Evolutionary conservation across 2,113 vertebrate genomes (phyloP), one percentile per base, ranked within the genome.

Genomic region (Loxodonta africana): DNA sequence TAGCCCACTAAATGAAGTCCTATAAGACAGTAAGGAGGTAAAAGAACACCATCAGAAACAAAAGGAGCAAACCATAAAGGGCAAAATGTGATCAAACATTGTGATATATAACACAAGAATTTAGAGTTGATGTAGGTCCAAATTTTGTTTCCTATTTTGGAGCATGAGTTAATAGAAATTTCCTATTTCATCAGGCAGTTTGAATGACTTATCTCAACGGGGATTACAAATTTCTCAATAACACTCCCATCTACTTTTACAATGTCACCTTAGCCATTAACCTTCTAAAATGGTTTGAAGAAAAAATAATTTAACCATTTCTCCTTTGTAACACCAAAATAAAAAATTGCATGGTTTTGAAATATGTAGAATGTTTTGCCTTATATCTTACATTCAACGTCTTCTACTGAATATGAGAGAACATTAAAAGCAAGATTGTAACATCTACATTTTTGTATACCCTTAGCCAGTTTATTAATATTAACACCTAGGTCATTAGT

Each of bases 251-350:
- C 17, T 83, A 6, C 74, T 9, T 15, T 94, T 81, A 60, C 10
- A 57, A 83, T 71, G 63, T 78, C 26, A 83, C n/a, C 15, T 77
- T 90, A 15, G 5, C 33, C 67, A 44, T 90, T 94, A 88, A 82
- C 18, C 17, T 85, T 91, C 3, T 60, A 88, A 92, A 92, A 23
- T 85, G 18, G 90, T 67, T 89, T 91, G 41, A 95, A 63, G 44
- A 60, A 81, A 83, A 76, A 26, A 2, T 18, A 77, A 65, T 67
- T 85, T 8, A 83, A 86, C 28, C 53, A 76, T 37, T 93, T 25
- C 33, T 69, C 33, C 73, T 96, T 77, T 65, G 5, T 69, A 86
- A 6, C 28, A 90, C 2, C 5, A 69, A 7, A 48, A 11, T n/a
- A 20, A 80, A 44, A 73, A 41, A 74, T 5, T 7, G 3, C 3